These are phyloP conservation scores for Eristalis intricaria DNA, from an alignment of 2,888 invertebrate genomes.

Conservation along the genomic window DNA sequence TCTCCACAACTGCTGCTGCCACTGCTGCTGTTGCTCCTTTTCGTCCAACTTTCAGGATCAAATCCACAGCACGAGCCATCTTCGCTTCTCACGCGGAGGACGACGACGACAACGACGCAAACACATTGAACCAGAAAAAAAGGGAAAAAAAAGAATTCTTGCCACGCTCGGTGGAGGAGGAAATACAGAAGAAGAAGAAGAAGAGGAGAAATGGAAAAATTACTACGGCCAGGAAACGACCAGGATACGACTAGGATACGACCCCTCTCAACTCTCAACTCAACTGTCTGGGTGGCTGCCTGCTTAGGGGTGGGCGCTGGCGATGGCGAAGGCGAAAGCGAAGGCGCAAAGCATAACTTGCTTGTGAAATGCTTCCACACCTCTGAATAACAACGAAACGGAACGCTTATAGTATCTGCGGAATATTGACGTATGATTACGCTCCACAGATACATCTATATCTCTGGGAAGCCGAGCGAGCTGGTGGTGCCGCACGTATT, in stretches of 20 bases:
- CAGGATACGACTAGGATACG: conserved; percentile 33
- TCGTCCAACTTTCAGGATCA: conserved; percentile 70
- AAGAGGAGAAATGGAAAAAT: conserved; percentile 28
- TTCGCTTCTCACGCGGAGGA: conserved; percentile 71
- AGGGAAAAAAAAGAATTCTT: background rate
- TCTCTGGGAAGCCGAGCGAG: conserved; percentile 50
- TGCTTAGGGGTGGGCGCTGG: background rate
- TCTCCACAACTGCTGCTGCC: background rate
- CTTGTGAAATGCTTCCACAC: conserved; percentile 72
- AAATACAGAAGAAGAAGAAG: background rate
- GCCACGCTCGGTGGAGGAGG: background rate
- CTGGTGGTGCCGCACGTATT: conserved; percentile 64
- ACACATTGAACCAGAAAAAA: conserved; percentile 64
- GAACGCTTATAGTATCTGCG: conserved; percentile 72
- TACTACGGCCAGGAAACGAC: conserved; percentile 62
- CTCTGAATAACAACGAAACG: conserved; percentile 72
- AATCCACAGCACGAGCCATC: conserved; percentile 74
- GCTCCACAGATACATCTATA: conserved; percentile 64
- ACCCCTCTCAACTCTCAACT: conserved; percentile 41
- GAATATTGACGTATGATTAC: conserved; percentile 70
- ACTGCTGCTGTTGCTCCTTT: conserved; percentile 57
- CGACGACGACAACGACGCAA: conserved; percentile 65
- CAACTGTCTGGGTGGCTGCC: conserved; percentile 61
- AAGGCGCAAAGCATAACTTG: conserved; percentile 63
- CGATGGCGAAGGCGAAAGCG: conserved; percentile 4